These are phyloP conservation scores for Actinostola sp. DNA, from an alignment of 92 coral and sea anemone species.

Conservation along the genomic window DNA sequence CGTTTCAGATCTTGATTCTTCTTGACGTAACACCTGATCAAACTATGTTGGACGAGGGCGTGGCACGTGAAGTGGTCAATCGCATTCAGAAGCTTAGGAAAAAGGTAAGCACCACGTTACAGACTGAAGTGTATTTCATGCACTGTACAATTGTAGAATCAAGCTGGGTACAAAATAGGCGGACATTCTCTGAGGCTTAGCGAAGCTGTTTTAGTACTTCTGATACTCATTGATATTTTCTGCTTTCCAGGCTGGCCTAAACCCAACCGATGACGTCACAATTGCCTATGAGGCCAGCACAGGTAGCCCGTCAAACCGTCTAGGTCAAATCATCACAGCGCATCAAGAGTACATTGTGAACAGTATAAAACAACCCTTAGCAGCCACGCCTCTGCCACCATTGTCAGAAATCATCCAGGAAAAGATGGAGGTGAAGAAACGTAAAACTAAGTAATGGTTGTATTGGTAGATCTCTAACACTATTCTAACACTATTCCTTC, in stretches of 20 bases:
- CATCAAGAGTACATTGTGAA: conserved; percentile 70
- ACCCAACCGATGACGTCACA: conserved; percentile 93
- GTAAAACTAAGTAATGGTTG: too few species aligned
- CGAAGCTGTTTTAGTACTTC: neutral
- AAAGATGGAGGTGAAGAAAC: conserved; percentile 65
- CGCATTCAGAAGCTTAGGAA: conserved; percentile 97
- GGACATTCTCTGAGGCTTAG: too few species aligned
- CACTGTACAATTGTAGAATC: too few species aligned
- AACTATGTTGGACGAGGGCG: conserved; percentile 93
- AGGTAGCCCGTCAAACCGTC: conserved; percentile 44
- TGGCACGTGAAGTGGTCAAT: conserved; percentile 96
- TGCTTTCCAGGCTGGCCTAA: conserved; percentile 92
- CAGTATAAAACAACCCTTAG: conserved; percentile 74
- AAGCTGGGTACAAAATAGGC: too few species aligned
- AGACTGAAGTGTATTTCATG: too few species aligned
- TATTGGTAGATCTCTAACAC: too few species aligned
- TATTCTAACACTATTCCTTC: too few species aligned
- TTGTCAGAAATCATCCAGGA: conserved; percentile 75
- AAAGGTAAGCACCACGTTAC: too few species aligned
- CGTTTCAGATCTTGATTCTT: conserved; percentile 76
- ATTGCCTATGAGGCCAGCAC: conserved; percentile 78
- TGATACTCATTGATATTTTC: too few species aligned
- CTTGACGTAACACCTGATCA: conserved; percentile 97
- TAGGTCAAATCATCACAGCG: conserved; percentile 48
- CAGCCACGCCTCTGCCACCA: conserved; percentile 45